Base-by-base conservation (phyloP, 2,888 invertebrate species). In the Nemoura dubitans region DNA sequence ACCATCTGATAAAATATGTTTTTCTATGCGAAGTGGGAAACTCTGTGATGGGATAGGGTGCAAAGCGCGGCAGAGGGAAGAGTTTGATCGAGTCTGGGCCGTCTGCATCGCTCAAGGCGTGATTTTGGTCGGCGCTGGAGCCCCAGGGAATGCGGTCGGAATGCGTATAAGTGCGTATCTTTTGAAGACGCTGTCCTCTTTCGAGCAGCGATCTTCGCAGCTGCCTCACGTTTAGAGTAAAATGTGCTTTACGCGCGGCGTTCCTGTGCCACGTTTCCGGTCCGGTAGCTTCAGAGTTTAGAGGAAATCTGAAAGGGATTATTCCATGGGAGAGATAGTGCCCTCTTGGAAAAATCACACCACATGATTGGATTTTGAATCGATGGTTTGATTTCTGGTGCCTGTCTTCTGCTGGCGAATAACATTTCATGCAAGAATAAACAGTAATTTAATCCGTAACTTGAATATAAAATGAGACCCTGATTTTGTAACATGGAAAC, bases 81-180 rank as follows among this genome's bases (percentile, higher is more conserved):
- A 10, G 36, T 36, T 36, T 36, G 36, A 36, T 6, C 36, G 36
- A 36, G 36, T 36, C 10, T 59, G 10, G 59, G 59, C 59, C 59
- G 2, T 16, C 59, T 36, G 59, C 59, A 59, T 59, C 59, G 59
- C 59, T 59, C 59, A 59, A 16, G 21, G 59, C 59, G 59, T 59
- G 59, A 59, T 59, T 59, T 59, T 21, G n/a, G 59, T 59, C 59
- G 2, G 59, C 16, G 14, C 21, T 14, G 59, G 10, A 36, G 36
- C 36, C 59, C 59, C 16, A 59, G 59, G 59, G 59, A 59, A 59
- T 59, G 14, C 59, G 16, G 59, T n/a, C n/a, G 59, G 59, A 59
- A 59, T 59, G 59, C 59, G 59, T 59, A 59, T 16, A 59, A 59
- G 59, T 59, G 59, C 59, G 59, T 59, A 59, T 59, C 59, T 59